Conservation (phyloP, 2,888 invertebrate genomes). For the Tiphia femorata region DNA sequence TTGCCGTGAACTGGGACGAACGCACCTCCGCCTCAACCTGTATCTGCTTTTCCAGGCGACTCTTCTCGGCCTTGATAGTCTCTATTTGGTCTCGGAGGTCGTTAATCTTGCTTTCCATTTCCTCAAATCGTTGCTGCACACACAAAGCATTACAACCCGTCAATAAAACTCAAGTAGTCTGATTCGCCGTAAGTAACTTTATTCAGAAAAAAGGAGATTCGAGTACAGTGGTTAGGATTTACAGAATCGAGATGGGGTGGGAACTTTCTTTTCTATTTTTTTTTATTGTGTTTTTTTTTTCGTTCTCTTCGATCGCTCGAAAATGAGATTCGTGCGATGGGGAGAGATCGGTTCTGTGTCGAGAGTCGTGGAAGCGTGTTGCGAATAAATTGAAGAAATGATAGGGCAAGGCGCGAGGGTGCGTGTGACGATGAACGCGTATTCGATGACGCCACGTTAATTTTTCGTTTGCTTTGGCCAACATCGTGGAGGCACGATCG, state of each 20-base stretch:
- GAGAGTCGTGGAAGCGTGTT: too few species aligned
- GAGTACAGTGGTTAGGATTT: slow-evolving; percentile 40
- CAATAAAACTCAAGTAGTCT: slow-evolving; percentile 50
- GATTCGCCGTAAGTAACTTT: slow-evolving; percentile 36
- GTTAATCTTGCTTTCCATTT: slow-evolving; percentile 66
- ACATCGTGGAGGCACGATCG: slow-evolving; percentile 61
- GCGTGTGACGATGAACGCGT: too few species aligned
- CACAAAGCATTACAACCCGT: slow-evolving; percentile 49
- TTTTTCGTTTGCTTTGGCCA: slow-evolving; percentile 62
- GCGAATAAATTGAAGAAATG: too few species aligned
- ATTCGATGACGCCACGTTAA: slow-evolving; percentile 29
- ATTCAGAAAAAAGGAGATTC: slow-evolving; percentile 47
- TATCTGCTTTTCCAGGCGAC: slow-evolving; percentile 59
- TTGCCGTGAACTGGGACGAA: too few species aligned
- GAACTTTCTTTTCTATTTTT: too few species aligned
- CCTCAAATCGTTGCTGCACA: slow-evolving; percentile 66
- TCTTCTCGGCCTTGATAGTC: slow-evolving; percentile 62
- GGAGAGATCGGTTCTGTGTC: too few species aligned
- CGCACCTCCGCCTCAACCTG: slow-evolving; percentile 62
- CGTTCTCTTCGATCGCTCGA: too few species aligned
- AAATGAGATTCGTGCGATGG: too few species aligned
- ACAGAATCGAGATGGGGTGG: slow-evolving; percentile 16
- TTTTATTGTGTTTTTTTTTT: too few species aligned
- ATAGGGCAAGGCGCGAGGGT: too few species aligned
- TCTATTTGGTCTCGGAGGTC: slow-evolving; percentile 63